These are phyloP conservation scores for Nemotelus nigrinus DNA, from an alignment of 2,888 invertebrate species.

Conservation along the genomic window DNA sequence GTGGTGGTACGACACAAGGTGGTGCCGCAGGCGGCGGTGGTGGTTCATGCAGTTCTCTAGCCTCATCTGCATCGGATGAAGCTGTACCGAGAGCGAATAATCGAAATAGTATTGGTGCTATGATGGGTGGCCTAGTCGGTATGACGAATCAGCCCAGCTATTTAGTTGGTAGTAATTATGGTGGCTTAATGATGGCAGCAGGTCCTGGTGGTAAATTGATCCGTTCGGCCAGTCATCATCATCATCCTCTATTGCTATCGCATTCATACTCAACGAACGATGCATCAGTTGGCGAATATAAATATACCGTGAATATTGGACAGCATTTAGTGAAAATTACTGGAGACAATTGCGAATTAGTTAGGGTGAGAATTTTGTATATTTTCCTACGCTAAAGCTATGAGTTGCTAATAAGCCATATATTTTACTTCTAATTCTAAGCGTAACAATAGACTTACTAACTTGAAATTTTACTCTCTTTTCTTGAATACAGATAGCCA, in stretches of 20 bases:
- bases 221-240: constrained; percentile 26
- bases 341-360: constrained; percentile 84
- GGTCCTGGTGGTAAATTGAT: constrained; percentile 29
- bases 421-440: neutral
- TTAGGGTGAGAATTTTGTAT: constrained; percentile 71
- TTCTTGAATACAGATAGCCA: constrained; percentile 73
- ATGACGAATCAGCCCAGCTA: constrained; percentile 51
- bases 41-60: constrained; percentile 81
- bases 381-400: neutral
- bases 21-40: constrained; percentile 66
- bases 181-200: constrained; percentile 40
- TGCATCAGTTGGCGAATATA: constrained; percentile 86
- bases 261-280: constrained; percentile 87
- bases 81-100: constrained; percentile 59
- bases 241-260: constrained; percentile 65
- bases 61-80: constrained; percentile 75
- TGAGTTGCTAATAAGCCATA: neutral
- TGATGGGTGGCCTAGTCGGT: constrained; percentile 53
- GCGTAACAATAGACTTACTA: constrained; percentile 1
- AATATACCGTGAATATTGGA: constrained; percentile 87
- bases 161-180: constrained; percentile 47
- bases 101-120: constrained; percentile 53
- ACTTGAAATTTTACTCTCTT: neutral
- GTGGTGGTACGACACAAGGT: constrained; percentile 54
- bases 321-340: constrained; percentile 86